phyloP scores from a whole-genome alignment of 2,888 invertebrate genomes.

The Hipparchia sbordonii region DNA sequence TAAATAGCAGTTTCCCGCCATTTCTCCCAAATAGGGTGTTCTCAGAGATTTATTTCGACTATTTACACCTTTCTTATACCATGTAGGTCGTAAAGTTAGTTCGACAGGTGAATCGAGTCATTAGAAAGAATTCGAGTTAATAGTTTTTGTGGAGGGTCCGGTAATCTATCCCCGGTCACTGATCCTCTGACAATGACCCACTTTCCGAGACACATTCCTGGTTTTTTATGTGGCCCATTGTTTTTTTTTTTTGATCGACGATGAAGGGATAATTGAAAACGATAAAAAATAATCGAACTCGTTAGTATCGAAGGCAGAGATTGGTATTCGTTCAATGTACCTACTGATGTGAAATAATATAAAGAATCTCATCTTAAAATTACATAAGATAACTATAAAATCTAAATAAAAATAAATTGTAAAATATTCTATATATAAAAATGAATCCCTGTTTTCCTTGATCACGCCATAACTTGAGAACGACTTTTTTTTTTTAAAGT shows the following conservation, averaged over 20 bases:
- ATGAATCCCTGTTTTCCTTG: no score
- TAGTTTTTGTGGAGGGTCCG: background rate
- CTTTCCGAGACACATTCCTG: conserved; percentile 15
- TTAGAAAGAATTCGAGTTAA: background rate
- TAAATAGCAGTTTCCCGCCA: background rate
- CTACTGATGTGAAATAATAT: background rate
- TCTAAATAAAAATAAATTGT: no score
- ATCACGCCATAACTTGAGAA: no score
- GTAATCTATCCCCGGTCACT: conserved; percentile 10
- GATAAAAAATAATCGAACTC: background rate
- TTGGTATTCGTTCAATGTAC: background rate
- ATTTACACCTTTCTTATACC: background rate
- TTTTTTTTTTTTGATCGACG: background rate
- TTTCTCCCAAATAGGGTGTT: no score
- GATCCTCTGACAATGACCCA: conserved; percentile 3
- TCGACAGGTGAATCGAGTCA: conserved; percentile 5
- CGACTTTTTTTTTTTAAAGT: no score
- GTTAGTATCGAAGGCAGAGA: background rate
- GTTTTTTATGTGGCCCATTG: conserved; percentile 4
- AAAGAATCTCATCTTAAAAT: background rate
- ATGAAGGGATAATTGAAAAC: background rate
- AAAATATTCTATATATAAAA: no score
- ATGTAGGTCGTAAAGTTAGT: background rate
- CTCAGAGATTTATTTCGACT: background rate
- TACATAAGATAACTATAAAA: no score